These are phyloP conservation scores for Melinaea marsaeus DNA, from an alignment of 2,888 invertebrate genomes.

Conservation along the genomic window DNA sequence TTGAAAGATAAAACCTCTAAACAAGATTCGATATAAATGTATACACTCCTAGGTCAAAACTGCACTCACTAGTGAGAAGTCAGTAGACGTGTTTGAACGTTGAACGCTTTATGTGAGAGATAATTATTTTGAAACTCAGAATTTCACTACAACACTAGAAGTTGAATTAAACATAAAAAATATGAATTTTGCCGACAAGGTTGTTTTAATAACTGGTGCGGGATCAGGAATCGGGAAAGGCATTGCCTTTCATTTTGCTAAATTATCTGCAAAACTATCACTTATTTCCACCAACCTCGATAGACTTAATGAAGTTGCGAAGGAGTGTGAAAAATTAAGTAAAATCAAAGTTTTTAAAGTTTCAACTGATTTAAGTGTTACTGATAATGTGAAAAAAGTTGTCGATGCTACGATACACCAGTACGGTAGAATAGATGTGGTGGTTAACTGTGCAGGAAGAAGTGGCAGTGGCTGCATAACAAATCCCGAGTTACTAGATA, in stretches of 20 bases:
- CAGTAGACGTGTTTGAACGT: too few relatives aligned
- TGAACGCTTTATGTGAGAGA: too few relatives aligned
- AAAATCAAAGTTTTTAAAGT: conserved; percentile 8
- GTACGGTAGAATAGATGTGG: conserved; percentile 14
- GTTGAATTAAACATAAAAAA: neutral
- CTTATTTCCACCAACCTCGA: neutral
- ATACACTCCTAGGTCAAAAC: too few relatives aligned
- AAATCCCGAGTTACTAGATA: neutral
- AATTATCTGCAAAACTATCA: conserved; percentile 2
- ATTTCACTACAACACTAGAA: too few relatives aligned
- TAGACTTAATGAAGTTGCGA: neutral
- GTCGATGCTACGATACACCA: conserved; percentile 2
- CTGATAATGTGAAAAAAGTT: conserved; percentile 8
- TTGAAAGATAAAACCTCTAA: too few relatives aligned
- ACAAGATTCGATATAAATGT: too few relatives aligned
- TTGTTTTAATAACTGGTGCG: conserved; percentile 2
- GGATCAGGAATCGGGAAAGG: neutral
- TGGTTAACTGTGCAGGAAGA: conserved; percentile 11
- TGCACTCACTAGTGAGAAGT: too few relatives aligned
- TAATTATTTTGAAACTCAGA: too few relatives aligned
- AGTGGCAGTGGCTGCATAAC: neutral
- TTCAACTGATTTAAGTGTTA: conserved; percentile 1
- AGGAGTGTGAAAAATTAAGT: conserved; percentile 12
- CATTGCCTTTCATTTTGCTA: neutral
- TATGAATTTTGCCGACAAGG: conserved; percentile 3